Percentiles rank a stretch among this genome's conserved stretches.
Evolutionary conservation across 2,888 invertebrate species (phyloP).

Genomic region (Mechanitis messenoides): DNA sequence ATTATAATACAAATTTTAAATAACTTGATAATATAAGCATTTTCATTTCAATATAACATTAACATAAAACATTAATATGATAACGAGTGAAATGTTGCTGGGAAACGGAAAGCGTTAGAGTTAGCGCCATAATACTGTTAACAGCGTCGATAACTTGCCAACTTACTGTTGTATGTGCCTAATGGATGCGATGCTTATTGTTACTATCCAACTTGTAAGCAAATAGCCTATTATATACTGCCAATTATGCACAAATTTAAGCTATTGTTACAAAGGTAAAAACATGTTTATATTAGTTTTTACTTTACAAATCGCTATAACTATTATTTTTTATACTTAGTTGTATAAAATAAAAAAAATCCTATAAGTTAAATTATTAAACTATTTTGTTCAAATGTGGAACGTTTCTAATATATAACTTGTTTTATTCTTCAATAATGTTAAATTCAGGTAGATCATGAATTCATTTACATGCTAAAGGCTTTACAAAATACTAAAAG

Average conservation of each 20-base stretch:
- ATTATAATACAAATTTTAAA: not conserved
- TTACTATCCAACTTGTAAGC: not conserved
- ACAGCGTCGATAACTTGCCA: conserved; percentile 21
- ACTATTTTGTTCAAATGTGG: too few species aligned
- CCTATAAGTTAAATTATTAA: too few species aligned
- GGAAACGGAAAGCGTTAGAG: conserved; percentile 18
- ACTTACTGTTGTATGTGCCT: conserved; percentile 12
- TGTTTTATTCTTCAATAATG: too few species aligned
- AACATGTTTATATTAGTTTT: too few species aligned
- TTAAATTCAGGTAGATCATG: too few species aligned
- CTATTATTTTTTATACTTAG: too few species aligned
- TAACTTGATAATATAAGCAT: not conserved
- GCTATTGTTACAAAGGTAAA: too few species aligned
- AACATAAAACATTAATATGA: conserved; percentile 15
- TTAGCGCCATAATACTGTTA: conserved; percentile 18
- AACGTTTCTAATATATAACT: too few species aligned
- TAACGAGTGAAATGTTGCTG: conserved; percentile 16
- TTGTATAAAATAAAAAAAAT: too few species aligned
- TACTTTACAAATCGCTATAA: too few species aligned
- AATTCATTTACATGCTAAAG: not conserved
- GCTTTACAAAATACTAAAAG: conserved; percentile 1
- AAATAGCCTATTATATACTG: not conserved
- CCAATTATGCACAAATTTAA: too few species aligned
- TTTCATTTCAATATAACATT: conserved; percentile 4
- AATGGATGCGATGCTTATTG: conserved; percentile 12